Conservation (phyloP, 2,888 invertebrate genomes). For the Tinea semifulvella region DNA sequence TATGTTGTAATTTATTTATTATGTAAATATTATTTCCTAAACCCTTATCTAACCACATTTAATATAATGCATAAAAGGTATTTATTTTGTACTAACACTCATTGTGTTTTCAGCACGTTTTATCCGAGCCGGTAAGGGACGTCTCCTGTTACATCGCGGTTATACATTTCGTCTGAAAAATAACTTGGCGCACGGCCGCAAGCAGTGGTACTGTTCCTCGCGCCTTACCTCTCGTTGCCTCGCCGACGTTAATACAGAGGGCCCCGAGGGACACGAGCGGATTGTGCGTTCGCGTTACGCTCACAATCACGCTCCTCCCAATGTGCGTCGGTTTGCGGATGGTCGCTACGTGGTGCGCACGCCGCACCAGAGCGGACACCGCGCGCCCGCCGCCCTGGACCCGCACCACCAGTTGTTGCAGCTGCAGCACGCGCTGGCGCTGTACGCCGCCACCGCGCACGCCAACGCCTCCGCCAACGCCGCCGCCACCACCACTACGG, state of each 20-base stretch:
- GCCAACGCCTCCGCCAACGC: slow-evolving; percentile 50
- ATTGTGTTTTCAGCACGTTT: slow-evolving; percentile 41
- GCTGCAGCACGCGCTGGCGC: slow-evolving; percentile 55
- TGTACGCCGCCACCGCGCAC: slow-evolving; percentile 56
- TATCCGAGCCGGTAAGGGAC: slow-evolving; percentile 58
- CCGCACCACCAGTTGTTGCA: slow-evolving; percentile 59
- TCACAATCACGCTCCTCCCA: slow-evolving; percentile 60
- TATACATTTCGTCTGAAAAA: slow-evolving; percentile 62
- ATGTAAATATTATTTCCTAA: neutral
- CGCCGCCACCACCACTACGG: slow-evolving; percentile 27
- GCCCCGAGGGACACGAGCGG: slow-evolving; percentile 60
- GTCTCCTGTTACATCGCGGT: slow-evolving; percentile 53
- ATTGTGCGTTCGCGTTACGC: slow-evolving; percentile 58
- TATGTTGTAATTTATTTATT: slow-evolving; percentile 1
- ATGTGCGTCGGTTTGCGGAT: slow-evolving; percentile 58
- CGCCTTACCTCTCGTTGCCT: slow-evolving; percentile 57
- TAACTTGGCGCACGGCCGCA: slow-evolving; percentile 58
- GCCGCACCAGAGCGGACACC: slow-evolving; percentile 59
- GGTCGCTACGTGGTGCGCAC: slow-evolving; percentile 60
- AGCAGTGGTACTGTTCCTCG: slow-evolving; percentile 62
- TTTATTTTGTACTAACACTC: neutral
- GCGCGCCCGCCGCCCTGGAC: slow-evolving; percentile 54
- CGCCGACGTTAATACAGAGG: slow-evolving; percentile 59
- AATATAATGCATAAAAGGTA: neutral
- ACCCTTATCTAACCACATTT: neutral